phyloP scores from a whole-genome alignment of 2,797 vertebrate species.

The Columba guinea region DNA sequence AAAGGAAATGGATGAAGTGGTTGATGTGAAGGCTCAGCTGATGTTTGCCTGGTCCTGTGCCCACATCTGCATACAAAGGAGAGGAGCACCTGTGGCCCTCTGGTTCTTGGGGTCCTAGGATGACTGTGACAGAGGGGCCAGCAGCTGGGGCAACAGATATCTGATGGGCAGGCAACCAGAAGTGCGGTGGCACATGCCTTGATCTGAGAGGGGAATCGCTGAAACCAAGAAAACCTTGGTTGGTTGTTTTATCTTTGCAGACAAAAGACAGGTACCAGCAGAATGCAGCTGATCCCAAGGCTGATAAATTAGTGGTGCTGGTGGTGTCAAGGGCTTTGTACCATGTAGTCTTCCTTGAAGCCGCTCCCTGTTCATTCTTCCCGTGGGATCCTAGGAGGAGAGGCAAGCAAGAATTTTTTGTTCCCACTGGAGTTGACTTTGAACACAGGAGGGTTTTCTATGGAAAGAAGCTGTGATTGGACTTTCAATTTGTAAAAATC shows the following conservation, averaged over 20 bases:
- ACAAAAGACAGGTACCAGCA: not conserved
- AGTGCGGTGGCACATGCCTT: accelerated
- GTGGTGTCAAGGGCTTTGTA: not conserved
- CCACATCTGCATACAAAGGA: not conserved
- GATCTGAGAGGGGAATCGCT: not conserved
- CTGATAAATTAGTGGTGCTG: not conserved
- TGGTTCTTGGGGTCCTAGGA: not conserved
- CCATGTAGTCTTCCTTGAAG: not conserved
- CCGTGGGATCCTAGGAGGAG: not conserved
- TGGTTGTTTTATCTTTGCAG: not conserved
- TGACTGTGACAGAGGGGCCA: not conserved
- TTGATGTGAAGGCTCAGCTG: not conserved
- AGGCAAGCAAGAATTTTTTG: not conserved
- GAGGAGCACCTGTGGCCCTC: not conserved
- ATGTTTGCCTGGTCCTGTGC: accelerated
- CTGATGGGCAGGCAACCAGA: not conserved
- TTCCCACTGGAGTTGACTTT: not conserved
- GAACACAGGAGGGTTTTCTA: not conserved
- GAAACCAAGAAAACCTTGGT: not conserved
- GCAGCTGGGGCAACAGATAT: not conserved
- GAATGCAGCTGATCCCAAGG: not conserved
- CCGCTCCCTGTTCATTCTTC: not conserved
- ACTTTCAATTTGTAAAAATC: conserved; percentile 9
- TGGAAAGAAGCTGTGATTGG: not conserved
- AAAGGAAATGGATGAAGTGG: not conserved